Conservation (phyloP, 2,888 invertebrate species). For the Acleris emargana region DNA sequence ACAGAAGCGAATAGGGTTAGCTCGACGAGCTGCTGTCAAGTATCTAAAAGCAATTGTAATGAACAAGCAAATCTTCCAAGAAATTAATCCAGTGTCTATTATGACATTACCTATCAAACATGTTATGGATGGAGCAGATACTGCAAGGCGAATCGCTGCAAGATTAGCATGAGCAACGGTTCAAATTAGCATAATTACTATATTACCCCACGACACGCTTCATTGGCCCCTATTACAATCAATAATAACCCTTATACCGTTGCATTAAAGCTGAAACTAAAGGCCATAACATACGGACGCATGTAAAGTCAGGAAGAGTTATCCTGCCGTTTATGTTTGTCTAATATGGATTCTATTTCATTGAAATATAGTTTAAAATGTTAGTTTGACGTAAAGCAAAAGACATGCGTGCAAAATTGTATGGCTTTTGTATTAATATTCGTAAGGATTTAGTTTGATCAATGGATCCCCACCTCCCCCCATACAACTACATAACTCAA, state of each 20-base stretch:
- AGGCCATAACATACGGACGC: background rate
- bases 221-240: background rate
- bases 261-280: background rate
- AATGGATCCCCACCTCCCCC: too few relatives aligned
- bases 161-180: constrained; percentile 36
- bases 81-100: constrained; percentile 5
- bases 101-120: constrained; percentile 36
- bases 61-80: background rate
- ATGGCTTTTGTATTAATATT: constrained; percentile 29
- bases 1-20: too few relatives aligned
- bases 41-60: too few relatives aligned
- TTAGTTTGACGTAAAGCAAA: background rate
- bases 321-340: background rate
- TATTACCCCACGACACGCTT: constrained; percentile 21
- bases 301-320: background rate
- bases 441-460: background rate
- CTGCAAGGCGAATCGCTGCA: constrained; percentile 29
- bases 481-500: too few relatives aligned
- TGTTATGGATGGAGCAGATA: background rate
- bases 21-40: too few relatives aligned
- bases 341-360: constrained; percentile 6
- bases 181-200: constrained; percentile 37
- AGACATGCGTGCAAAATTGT: constrained; percentile 31
- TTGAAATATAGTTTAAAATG: constrained; percentile 1
- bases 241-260: background rate